Conservation (phyloP, 2,888 invertebrate genomes). For the Aleiodes alternator region DNA sequence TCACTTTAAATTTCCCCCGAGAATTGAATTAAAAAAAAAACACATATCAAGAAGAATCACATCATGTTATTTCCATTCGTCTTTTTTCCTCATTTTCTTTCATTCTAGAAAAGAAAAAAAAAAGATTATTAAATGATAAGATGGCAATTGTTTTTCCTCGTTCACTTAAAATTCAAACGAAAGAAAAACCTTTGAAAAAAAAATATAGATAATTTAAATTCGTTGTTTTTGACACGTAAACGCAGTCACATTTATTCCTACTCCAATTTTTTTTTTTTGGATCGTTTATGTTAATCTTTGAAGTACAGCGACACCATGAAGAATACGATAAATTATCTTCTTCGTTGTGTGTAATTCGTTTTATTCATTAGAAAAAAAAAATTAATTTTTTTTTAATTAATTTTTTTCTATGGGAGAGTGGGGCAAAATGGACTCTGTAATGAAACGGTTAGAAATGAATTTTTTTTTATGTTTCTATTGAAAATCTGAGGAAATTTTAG, state of each 20-base stretch:
- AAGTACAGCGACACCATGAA: too few species aligned
- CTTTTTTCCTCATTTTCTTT: background rate
- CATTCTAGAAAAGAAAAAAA: background rate
- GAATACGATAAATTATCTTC: too few species aligned
- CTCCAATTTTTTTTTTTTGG: conserved; percentile 7
- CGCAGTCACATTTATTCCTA: background rate
- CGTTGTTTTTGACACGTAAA: conserved; percentile 23
- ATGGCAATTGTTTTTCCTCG: background rate
- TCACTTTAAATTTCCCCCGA: conserved; percentile 33
- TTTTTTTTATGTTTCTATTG: too few species aligned
- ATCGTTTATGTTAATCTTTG: too few species aligned
- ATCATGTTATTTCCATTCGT: conserved; percentile 19
- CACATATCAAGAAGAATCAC: background rate
- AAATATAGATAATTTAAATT: conserved; percentile 40
- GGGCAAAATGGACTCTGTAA: too few species aligned
- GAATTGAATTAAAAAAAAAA: background rate
- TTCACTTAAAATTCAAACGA: background rate
- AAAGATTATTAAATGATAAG: background rate
- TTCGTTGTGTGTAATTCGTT: too few species aligned
- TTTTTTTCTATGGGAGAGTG: too few species aligned
- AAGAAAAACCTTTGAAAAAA: background rate
- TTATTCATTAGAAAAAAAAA: too few species aligned
- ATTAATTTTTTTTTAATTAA: too few species aligned
- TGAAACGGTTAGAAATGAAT: too few species aligned
- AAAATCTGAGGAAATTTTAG: too few species aligned